Percentiles rank a stretch among this genome's conserved stretches.
These are phyloP conservation scores for Eupsilia transversa DNA, from an alignment of 2,888 invertebrate species.

Conservation along the genomic window DNA sequence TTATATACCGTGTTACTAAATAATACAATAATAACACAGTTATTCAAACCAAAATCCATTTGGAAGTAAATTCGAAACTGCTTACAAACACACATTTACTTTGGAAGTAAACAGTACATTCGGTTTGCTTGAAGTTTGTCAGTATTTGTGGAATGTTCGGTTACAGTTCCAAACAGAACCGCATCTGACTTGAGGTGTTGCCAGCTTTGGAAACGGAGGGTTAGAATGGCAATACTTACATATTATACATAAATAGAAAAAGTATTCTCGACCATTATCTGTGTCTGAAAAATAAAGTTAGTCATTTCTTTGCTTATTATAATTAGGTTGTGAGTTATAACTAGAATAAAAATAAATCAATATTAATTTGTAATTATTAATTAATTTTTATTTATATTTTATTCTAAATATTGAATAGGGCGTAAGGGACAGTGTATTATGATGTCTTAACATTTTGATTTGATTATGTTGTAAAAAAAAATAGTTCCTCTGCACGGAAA, in stretches of 20 bases:
- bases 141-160: constrained; percentile 53
- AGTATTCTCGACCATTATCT: too few relatives aligned
- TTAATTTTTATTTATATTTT: too few relatives aligned
- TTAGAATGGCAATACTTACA: background rate
- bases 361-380: too few relatives aligned
- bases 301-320: too few relatives aligned
- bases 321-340: too few relatives aligned
- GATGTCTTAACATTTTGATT: too few relatives aligned
- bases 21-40: constrained; percentile 25
- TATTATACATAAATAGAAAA: background rate
- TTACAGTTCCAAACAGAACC: constrained; percentile 30
- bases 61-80: constrained; percentile 31
- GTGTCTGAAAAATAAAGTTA: too few relatives aligned
- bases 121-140: constrained; percentile 36
- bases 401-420: too few relatives aligned
- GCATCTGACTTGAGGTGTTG: constrained; percentile 33
- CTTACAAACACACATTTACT: constrained; percentile 49
- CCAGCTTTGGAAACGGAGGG: background rate
- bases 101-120: constrained; percentile 50
- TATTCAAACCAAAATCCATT: constrained; percentile 29
- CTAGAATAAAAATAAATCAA: too few relatives aligned
- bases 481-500: too few relatives aligned
- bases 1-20: constrained; percentile 5
- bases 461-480: too few relatives aligned
- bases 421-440: too few relatives aligned